Percentiles rank a stretch among this genome's conserved stretches.
Evolutionary conservation across 2,113 vertebrate species (phyloP).

Genomic region (Bufo gargarizans): DNA sequence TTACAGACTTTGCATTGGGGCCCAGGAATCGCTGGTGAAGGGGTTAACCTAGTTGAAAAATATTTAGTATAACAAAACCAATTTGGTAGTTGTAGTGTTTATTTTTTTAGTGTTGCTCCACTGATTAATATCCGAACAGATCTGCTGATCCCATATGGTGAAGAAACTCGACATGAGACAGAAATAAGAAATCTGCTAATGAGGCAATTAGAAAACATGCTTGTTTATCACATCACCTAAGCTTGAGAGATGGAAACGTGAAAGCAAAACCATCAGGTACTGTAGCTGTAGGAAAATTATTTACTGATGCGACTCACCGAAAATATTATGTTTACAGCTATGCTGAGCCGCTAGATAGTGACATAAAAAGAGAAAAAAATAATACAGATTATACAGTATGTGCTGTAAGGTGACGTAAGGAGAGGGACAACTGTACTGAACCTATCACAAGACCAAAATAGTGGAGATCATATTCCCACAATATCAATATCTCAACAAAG

Average conservation of each 20-base stretch:
- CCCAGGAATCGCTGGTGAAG: no score
- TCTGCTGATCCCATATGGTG: slow-evolving; percentile 4
- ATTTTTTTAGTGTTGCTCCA: neutral
- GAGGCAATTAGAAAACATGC: neutral
- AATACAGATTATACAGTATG: no score
- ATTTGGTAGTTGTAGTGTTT: neutral
- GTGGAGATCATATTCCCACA: no score
- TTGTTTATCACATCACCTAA: slow-evolving; percentile 17
- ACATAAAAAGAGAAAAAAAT: neutral
- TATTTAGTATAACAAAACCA: neutral
- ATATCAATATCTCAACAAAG: no score
- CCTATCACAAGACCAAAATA: no score
- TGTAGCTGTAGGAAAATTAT: neutral
- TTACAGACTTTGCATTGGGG: no score
- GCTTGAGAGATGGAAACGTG: neutral
- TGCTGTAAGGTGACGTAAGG: no score
- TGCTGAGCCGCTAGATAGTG: neutral
- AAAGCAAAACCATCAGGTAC: neutral
- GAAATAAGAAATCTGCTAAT: neutral
- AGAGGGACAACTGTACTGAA: no score
- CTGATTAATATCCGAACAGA: neutral
- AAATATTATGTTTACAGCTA: slow-evolving; percentile 13
- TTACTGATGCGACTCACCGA: neutral
- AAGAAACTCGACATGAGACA: neutral
- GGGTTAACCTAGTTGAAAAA: neutral